A percentile compares a stretch with the other conserved stretches of the same genome.
Evolutionary conservation across 2,888 invertebrate species (phyloP).

Genomic region (Zygaena filipendulae): DNA sequence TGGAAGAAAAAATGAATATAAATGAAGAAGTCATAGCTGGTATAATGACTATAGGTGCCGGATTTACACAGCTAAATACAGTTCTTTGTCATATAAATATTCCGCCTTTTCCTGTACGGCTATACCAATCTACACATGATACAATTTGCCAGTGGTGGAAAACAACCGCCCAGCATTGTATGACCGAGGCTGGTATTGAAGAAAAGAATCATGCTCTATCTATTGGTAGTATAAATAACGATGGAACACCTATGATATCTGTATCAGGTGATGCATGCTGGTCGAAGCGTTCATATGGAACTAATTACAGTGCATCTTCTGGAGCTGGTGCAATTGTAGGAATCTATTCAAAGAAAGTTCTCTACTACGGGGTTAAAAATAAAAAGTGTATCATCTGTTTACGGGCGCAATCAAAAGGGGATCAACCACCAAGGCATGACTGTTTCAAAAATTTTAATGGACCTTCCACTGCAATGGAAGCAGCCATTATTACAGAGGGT

Average conservation of each 20-base stretch:
- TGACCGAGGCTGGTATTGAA: slow-evolving; percentile 1
- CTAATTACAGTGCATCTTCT: slow-evolving; percentile 3
- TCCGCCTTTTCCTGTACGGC: not conserved
- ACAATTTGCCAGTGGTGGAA: slow-evolving; percentile 1
- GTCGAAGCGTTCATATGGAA: slow-evolving; percentile 4
- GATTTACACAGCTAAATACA: slow-evolving; percentile 1
- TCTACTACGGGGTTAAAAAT: not conserved
- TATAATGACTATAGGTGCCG: slow-evolving; percentile 3
- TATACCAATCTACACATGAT: slow-evolving; percentile 3
- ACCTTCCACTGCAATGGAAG: slow-evolving; percentile 7
- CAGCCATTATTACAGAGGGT: slow-evolving; percentile 9
- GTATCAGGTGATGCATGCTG: not conserved
- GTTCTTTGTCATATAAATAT: slow-evolving; percentile 1
- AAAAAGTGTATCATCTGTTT: not conserved
- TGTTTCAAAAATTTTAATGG: not conserved
- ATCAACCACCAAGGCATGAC: not conserved
- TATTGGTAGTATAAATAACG: slow-evolving; percentile 2
- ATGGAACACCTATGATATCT: slow-evolving; percentile 2
- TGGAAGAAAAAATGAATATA: slow-evolving; percentile 2
- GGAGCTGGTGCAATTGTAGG: not conserved
- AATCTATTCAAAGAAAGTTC: not conserved
- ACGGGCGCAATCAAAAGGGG: not conserved
- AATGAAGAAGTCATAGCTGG: slow-evolving; percentile 1
- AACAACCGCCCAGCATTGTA: slow-evolving; percentile 1
- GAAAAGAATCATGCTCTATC: slow-evolving; percentile 1